Conservation (phyloP, 2,113 vertebrate genomes). For the Cricetomys ansorgei region DNA sequence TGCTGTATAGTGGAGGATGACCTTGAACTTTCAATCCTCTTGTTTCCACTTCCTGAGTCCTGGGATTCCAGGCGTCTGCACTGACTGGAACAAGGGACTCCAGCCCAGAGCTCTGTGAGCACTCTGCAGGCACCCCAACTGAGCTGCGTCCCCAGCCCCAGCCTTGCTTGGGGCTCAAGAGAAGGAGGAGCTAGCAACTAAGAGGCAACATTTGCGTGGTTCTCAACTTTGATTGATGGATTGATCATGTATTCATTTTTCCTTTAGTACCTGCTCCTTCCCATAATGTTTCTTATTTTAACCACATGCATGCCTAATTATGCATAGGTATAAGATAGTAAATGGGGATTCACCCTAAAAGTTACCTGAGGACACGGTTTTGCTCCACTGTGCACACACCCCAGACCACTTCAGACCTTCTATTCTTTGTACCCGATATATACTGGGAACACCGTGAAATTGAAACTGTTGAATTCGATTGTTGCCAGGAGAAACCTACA, state of each 20-base stretch:
- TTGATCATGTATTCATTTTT: not conserved
- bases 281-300: not conserved
- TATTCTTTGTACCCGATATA: not conserved
- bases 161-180: not conserved
- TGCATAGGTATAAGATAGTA: not conserved
- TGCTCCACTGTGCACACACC: not conserved
- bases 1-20: not conserved
- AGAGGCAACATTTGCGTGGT: not conserved
- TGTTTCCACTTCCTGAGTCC: not conserved
- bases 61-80: not conserved
- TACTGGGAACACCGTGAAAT: not conserved
- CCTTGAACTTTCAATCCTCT: not conserved
- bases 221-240: not conserved
- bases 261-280: not conserved
- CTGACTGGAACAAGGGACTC: not conserved
- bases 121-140: not conserved
- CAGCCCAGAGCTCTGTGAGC: not conserved
- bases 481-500: not conserved
- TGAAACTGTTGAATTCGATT: not conserved
- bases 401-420: not conserved
- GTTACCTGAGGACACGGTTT: not conserved
- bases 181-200: not conserved
- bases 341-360: not conserved
- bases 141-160: not conserved
- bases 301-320: not conserved